These are phyloP conservation scores for Epicampocera succincta DNA, from an alignment of 2,888 invertebrate species.

Conservation along the genomic window DNA sequence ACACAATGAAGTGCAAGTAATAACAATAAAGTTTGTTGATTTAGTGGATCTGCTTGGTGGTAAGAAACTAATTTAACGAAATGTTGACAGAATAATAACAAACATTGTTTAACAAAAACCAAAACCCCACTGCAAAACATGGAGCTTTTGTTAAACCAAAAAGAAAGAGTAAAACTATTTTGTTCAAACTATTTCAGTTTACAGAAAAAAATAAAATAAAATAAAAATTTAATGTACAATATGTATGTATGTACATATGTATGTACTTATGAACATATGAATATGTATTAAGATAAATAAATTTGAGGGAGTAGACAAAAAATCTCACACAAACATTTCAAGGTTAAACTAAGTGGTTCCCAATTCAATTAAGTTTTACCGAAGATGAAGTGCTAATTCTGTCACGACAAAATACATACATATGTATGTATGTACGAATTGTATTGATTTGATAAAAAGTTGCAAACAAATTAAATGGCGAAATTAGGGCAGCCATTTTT, in stretches of 20 bases:
- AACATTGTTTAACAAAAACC: conserved; percentile 47
- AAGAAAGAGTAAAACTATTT: conserved; percentile 1
- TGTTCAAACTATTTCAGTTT: not conserved
- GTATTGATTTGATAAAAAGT: too few species aligned
- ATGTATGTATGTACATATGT: too few species aligned
- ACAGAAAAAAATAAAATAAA: too few species aligned
- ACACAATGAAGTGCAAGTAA: conserved; percentile 70
- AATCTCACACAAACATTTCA: conserved; percentile 16
- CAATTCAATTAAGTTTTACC: conserved; percentile 13
- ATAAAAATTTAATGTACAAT: too few species aligned
- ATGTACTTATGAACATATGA: conserved; percentile 12
- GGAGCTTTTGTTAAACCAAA: conserved; percentile 43
- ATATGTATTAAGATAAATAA: conserved; percentile 37
- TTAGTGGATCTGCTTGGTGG: conserved; percentile 69
- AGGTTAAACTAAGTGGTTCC: conserved; percentile 30
- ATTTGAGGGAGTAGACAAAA: conserved; percentile 31
- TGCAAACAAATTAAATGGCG: too few species aligned
- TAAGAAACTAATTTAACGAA: conserved; percentile 70
- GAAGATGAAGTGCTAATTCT: not conserved
- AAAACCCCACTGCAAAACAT: conserved; percentile 30
- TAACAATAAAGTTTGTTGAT: conserved; percentile 69
- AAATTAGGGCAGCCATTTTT: too few species aligned
- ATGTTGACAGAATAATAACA: conserved; percentile 69
- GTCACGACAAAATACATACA: too few species aligned
- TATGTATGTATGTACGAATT: too few species aligned